Base-by-base conservation (phyloP, 2,888 invertebrate genomes). In the Aphodius sticticus region DNA sequence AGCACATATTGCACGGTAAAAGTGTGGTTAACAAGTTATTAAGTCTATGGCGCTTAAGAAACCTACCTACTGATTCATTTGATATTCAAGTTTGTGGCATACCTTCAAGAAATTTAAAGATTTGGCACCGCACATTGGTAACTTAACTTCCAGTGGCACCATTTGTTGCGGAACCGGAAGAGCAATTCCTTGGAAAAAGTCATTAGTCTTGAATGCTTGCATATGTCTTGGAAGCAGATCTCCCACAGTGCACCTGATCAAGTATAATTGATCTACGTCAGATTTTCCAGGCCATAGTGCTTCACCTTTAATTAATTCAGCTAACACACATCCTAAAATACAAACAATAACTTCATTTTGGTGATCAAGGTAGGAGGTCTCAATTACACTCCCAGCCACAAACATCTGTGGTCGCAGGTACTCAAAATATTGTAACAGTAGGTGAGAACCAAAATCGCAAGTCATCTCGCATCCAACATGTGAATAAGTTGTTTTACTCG, bases 211-310 rank as follows among this genome's bases (percentile, higher is more conserved):
- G 90, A 99, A 99, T 86, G 98, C 97, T 83, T 96, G 95, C 93
- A 99, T 95, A 89, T 99, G 99, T 81, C 98, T 92, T 0, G 97
- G 96, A 84, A 98, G 91, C 80, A 99, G 92, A 88, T 99, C 98
- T 6, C 99, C 99, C 81, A 99, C 91, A 0, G 98, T 98, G 89
- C 95, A 96, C 86, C 97, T 92, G 87, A 99, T 99, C 85, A 99
- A 93, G 90, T 97, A 99, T 78, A 99, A 90, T 89, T 99, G 99
- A 90, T 99, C 99, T 35, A 99, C 96, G 89, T 99, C 99, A 53
- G 99, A 99, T 89, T 98, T 96, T 69, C 99, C 99, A 0, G 99
- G 99, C 99, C 99, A 99, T 37, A 99, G 88, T 0, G 98, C 97
- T 89, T 98, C 97, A 15, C 97, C 97, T 76, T 95, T 93, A 77